A percentile compares a stretch with the other conserved stretches of the same genome.
phyloP scores from a whole-genome alignment of 1,140 invertebrate species.

The Listronotus oregonensis region DNA sequence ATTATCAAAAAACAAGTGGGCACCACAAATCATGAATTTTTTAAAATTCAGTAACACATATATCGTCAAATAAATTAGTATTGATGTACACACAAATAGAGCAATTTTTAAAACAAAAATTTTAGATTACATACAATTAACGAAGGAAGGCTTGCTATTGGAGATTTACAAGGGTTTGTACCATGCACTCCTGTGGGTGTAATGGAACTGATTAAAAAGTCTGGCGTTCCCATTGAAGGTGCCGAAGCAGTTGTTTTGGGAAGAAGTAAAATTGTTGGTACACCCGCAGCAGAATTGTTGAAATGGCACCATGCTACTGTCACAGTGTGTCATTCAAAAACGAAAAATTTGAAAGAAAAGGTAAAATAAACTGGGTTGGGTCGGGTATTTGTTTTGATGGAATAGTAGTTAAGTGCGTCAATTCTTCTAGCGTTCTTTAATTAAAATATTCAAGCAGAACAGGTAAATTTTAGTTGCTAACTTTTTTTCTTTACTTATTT shows the following conservation, averaged over 20 bases:
- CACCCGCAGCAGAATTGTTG: conserved; percentile 90
- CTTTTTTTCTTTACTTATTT: too few species aligned
- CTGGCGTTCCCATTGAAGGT: conserved; percentile 80
- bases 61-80: too few species aligned
- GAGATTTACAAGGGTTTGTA: conserved; percentile 84
- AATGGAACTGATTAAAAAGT: conserved; percentile 87
- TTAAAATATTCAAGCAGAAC: too few species aligned
- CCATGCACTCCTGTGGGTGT: conserved; percentile 94
- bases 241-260: conserved; percentile 92
- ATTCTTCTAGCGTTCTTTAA: too few species aligned
- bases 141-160: conserved; percentile 85
- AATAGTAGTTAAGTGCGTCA: too few species aligned
- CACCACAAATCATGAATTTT: too few species aligned
- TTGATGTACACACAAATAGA: too few species aligned
- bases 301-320: conserved; percentile 98
- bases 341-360: conserved; percentile 78
- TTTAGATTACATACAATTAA: conserved; percentile 84
- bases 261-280: conserved; percentile 96
- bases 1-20: too few species aligned
- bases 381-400: too few species aligned
- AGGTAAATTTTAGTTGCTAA: too few species aligned
- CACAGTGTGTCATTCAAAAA: conserved; percentile 95
- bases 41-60: too few species aligned
- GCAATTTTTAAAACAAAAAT: too few species aligned
- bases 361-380: conserved; percentile 56